phyloP scores from a whole-genome alignment of 2,888 invertebrate species.

The Pycnomerus fuliginosus region DNA sequence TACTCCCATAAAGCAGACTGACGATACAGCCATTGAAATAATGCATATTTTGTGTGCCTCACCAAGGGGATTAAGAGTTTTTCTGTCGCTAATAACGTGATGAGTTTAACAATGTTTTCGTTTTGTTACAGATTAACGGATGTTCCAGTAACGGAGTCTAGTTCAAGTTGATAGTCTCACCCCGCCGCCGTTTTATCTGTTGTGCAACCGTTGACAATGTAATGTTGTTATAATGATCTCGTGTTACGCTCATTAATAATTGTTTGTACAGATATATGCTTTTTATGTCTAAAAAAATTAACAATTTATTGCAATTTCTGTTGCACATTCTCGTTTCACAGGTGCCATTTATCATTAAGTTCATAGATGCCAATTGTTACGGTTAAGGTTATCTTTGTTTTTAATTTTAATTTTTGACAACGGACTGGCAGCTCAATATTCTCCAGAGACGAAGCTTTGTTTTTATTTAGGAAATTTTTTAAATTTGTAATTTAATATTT shows the following conservation, averaged over 20 bases:
- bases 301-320: slow-evolving; percentile 16
- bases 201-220: slow-evolving; percentile 43
- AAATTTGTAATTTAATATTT: slow-evolving; percentile 44
- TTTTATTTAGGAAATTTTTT: slow-evolving; percentile 35
- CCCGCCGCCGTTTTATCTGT: slow-evolving; percentile 42
- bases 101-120: slow-evolving; percentile 17
- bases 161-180: slow-evolving; percentile 30
- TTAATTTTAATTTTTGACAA: slow-evolving; percentile 6
- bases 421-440: slow-evolving; percentile 40
- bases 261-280: slow-evolving; percentile 51
- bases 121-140: slow-evolving; percentile 37
- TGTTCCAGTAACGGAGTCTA: slow-evolving; percentile 28
- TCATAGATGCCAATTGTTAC: slow-evolving; percentile 35
- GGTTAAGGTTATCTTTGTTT: slow-evolving; percentile 25
- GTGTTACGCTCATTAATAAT: slow-evolving; percentile 52
- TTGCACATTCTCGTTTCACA: slow-evolving; percentile 33
- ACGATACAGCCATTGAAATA: slow-evolving; percentile 15
- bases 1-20: slow-evolving; percentile 27
- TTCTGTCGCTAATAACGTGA: slow-evolving; percentile 3
- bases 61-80: slow-evolving; percentile 1
- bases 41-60: slow-evolving; percentile 10
- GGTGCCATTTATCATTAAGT: slow-evolving; percentile 35
- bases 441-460: slow-evolving; percentile 20
- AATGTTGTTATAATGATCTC: slow-evolving; percentile 52
- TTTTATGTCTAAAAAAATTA: slow-evolving; percentile 41